Evolutionary conservation across 2,797 vertebrate genomes (phyloP).

Genomic region (Thripadectes ignobilis): DNA sequence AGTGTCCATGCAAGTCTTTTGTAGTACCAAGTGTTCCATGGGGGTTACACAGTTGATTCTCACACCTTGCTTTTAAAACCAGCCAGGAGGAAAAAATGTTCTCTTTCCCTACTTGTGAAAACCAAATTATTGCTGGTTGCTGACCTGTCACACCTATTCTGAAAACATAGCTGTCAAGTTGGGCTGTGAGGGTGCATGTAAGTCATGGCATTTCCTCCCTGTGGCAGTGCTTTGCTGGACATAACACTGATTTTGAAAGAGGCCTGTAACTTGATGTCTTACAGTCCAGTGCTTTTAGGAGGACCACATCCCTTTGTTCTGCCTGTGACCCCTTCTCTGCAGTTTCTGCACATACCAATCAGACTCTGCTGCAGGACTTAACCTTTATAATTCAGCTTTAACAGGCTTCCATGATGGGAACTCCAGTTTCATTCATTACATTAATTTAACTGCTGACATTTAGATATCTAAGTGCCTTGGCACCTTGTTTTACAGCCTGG

Average conservation of each 20-base stretch:
- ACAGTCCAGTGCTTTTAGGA: neutral
- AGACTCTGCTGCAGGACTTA: neutral
- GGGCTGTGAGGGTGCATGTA: neutral
- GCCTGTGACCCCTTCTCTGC: neutral
- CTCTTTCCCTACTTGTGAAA: neutral
- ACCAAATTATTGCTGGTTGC: neutral
- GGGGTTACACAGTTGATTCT: neutral
- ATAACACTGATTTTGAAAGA: neutral
- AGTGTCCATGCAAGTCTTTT: neutral
- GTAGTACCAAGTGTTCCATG: accelerated
- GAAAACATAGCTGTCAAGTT: neutral
- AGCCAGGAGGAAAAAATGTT: neutral
- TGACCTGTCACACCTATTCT: neutral
- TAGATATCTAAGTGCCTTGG: neutral
- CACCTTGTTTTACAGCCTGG: neutral
- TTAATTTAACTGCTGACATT: neutral
- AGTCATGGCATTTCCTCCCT: neutral
- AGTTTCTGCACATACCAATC: neutral
- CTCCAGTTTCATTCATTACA: neutral
- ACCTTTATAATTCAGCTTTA: neutral
- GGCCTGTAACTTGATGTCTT: neutral
- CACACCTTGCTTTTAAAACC: neutral
- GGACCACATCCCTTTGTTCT: accelerated
- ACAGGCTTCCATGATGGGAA: neutral
- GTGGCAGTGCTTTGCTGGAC: neutral